These are phyloP conservation scores for Nyctibius bracteatus DNA, from an alignment of 2,113 vertebrate species.

Conservation along the genomic window DNA sequence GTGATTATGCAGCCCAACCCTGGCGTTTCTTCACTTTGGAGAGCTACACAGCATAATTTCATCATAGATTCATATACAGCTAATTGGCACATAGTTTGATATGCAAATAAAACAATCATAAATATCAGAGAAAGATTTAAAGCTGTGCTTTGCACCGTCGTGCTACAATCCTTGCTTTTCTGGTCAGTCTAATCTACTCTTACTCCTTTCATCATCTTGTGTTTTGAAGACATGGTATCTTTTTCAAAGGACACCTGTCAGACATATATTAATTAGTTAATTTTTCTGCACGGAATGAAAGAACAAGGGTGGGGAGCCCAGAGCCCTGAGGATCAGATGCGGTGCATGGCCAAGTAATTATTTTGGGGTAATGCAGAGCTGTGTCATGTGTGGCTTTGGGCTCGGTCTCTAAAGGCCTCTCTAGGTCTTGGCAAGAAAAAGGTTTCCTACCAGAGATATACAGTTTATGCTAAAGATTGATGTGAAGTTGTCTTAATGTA, in stretches of 20 bases:
- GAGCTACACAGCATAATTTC: not conserved
- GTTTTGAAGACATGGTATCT: not conserved
- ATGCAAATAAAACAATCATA: conserved; percentile 20
- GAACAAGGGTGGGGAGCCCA: conserved; percentile 6
- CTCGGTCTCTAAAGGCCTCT: not conserved
- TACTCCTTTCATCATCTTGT: conserved; percentile 25
- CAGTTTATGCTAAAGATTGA: not conserved
- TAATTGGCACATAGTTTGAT: conserved; percentile 25
- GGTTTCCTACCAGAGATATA: not conserved
- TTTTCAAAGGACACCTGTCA: conserved; percentile 31
- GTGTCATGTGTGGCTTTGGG: not conserved
- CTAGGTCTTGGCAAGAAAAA: not conserved
- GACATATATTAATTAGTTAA: not conserved
- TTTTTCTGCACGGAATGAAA: not conserved
- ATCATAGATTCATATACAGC: not conserved
- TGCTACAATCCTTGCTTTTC: conserved; percentile 27
- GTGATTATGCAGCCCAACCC: conserved; percentile 30
- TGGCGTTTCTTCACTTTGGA: not conserved
- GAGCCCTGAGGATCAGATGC: not conserved
- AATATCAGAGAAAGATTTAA: conserved; percentile 17
- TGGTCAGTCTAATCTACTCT: conserved; percentile 13
- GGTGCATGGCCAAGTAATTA: not conserved
- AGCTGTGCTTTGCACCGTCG: not conserved
- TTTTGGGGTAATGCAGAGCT: not conserved
- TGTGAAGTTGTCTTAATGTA: not conserved